Base-by-base conservation (phyloP, 2,113 vertebrate species). In the Sorex fumeus region DNA sequence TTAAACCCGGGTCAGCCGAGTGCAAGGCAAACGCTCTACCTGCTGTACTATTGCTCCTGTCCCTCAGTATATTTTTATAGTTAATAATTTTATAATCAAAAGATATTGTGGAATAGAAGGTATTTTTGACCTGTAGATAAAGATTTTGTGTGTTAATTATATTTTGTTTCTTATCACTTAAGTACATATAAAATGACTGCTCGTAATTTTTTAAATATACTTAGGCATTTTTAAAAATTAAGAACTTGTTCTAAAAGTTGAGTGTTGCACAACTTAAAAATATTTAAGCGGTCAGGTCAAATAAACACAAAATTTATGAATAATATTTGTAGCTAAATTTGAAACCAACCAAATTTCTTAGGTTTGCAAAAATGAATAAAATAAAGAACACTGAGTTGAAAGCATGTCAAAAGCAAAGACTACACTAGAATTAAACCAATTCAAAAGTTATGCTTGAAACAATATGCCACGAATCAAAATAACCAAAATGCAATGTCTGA, bases 361-460 rank as follows among this genome's bases (percentile, higher is more conserved):
- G 81, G 57, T 89, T 95, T 94, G 53, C 36, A 74, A 84, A 96
- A 64, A 1, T 88, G 81, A 77, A 81, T 15, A 30, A 84, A 67
- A 80, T 27, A 71, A 79, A 23, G 57, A 53, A 47, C 60, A 47
- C 83, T 69, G 32, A 76, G 36, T 23, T 82, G 66, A 93, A 83
- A 4, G 69, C 80, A 28, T 77, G 36, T 80, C 32, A 89, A 78
- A 18, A 94, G 10, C 30, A 57, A 71, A 0, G 25, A 25, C n/a
- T 72, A 45, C 69, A 34, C 57, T 40, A 74, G 67, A 77, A 89
- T 87, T 84, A 91, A 77, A 70, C 11, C 57, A 64, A 85, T 45
- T 82, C 57, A 45, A 28, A 60, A 83, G 66, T 76, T 90, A 67
- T 71, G 3, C 72, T 93, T 87, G 91, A 62, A 74, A 21, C 30